A percentile compares a stretch with the other conserved stretches of the same genome.
These are phyloP conservation scores for Podabrus alpinus DNA, from an alignment of 2,888 invertebrate genomes.

Conservation along the genomic window DNA sequence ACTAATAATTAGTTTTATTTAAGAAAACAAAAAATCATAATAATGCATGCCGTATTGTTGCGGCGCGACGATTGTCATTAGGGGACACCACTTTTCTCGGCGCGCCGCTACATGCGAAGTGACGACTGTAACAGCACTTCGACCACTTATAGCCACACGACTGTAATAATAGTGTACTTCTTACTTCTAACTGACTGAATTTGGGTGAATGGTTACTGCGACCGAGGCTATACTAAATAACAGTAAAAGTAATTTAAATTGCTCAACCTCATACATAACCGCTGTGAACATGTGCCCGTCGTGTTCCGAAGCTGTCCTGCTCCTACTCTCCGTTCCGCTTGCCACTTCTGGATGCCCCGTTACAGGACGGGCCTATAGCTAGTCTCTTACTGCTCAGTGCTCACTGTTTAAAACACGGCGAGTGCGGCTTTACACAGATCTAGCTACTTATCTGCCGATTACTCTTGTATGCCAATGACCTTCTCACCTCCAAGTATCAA, in stretches of 20 bases:
- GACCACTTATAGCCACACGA: conserved; percentile 53
- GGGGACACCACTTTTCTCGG: conserved; percentile 40
- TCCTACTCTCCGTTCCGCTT: conserved; percentile 38
- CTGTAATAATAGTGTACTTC: conserved; percentile 40
- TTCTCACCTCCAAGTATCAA: conserved; percentile 64
- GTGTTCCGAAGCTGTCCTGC: conserved; percentile 38
- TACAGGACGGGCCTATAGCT: conserved; percentile 37
- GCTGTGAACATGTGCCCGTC: conserved; percentile 43
- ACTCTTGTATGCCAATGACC: conserved; percentile 53
- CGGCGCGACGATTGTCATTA: conserved; percentile 36
- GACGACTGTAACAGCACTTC: conserved; percentile 54
- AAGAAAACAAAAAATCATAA: conserved; percentile 15
- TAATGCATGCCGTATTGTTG: conserved; percentile 38
- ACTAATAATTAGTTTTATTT: conserved; percentile 47
- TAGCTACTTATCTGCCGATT: conserved; percentile 47
- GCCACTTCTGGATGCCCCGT: conserved; percentile 40
- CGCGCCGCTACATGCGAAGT: conserved; percentile 48
- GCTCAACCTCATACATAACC: conserved; percentile 37
- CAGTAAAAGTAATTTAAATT: conserved; percentile 36
- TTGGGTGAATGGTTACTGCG: conserved; percentile 29
- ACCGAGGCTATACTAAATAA: conserved; percentile 51
- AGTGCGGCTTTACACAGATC: conserved; percentile 27
- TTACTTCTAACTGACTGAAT: conserved; percentile 24
- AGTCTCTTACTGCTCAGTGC: conserved; percentile 29
- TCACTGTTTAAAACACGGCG: conserved; percentile 26